Conservation (phyloP, 2,888 invertebrate species). For the Erebia epiphron region DNA sequence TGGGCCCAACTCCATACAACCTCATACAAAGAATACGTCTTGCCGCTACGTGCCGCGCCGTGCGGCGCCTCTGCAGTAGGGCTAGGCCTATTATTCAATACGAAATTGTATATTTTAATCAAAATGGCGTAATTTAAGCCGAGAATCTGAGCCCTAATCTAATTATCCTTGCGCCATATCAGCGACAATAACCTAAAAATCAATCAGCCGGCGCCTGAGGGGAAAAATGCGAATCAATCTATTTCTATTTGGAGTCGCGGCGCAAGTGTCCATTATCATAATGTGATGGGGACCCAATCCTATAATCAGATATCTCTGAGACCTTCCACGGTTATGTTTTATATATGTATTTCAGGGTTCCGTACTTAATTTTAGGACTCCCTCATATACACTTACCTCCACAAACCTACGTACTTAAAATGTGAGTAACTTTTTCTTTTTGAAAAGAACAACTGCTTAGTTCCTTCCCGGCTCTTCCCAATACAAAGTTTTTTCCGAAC, state of each 20-base stretch:
- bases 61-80: too few relatives aligned
- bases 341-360: constrained; percentile 52
- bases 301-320: constrained; percentile 71
- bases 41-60: too few relatives aligned
- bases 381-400: background rate
- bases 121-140: constrained; percentile 6
- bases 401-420: too few relatives aligned
- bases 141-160: constrained; percentile 16
- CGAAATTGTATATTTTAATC: background rate
- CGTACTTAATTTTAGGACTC: background rate
- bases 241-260: constrained; percentile 70
- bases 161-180: constrained; percentile 34
- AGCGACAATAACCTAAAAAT: constrained; percentile 48
- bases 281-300: constrained; percentile 71
- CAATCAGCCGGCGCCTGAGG: constrained; percentile 56
- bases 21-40: too few relatives aligned
- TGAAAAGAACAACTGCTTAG: too few relatives aligned
- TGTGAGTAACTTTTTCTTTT: too few relatives aligned
- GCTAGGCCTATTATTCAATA: too few relatives aligned
- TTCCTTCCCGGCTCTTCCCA: too few relatives aligned
- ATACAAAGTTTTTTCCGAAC: too few relatives aligned
- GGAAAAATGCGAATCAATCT: constrained; percentile 75
- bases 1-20: too few relatives aligned
- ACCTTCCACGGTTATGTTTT: constrained; percentile 62
- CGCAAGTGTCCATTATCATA: constrained; percentile 71